Evolutionary conservation across 2,888 invertebrate genomes (phyloP), one percentile per base, ranked within the genome.

Genomic region (Melanchra persicariae): DNA sequence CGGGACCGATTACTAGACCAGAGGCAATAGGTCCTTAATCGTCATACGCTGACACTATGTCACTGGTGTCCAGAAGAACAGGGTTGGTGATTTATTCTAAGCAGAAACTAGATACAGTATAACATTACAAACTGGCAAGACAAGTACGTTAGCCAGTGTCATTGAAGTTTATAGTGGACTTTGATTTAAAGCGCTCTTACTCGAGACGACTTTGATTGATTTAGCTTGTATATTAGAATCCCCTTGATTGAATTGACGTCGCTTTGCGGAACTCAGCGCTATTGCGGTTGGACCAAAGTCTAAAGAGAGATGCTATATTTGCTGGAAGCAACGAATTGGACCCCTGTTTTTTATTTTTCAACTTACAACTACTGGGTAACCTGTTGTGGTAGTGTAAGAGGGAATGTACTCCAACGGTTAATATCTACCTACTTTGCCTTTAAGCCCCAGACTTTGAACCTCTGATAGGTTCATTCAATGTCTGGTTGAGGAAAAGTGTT

Each of bases 101-200:
- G 10, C 17, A 51, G 6, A 15, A 40, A n/a, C 0, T 0, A 24
- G 2, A 40, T n/a, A 8, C 49, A 37, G 19, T n/a, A 17, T 22
- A 19, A 30, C 43, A n/a, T 30, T 30, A 19, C 34, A 30, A 26
- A 52, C 45, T 8, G 51, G n/a, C 30, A 8, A 37, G 6, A 40
- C 49, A n/a, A 37, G 17, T 51, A 51, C 47, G 34, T 37, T 57
- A 17, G 60, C 37, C 30, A 24, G 26, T 51, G 45, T 24, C 70
- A 70, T 62, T 58, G 51, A 68, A 49, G 69, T 69, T 55, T 55
- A 68, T 60, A 66, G 40, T 54, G 30, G 12, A 52, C 37, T 30
- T 51, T 58, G 57, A 63, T 77, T 71, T 70, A 63, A 75, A 24
- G 37, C 52, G 34, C 49, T 70, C 45, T 70, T 37, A 77, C 63